These are phyloP conservation scores for Polypedilum vanderplanki DNA, from an alignment of 1,140 invertebrate species.

Conservation along the genomic window DNA sequence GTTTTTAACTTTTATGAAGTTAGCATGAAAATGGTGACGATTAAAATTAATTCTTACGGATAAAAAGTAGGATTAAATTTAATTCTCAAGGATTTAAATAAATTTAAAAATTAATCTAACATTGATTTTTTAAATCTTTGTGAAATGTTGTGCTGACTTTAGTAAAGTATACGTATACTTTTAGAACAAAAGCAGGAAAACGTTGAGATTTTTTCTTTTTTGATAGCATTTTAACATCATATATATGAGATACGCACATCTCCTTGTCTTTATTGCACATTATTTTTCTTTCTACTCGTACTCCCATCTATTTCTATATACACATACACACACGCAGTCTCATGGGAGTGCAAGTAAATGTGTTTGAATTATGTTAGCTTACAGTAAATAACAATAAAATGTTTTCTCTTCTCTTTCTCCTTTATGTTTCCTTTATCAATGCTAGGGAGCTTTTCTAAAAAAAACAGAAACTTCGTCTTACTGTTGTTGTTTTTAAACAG, in stretches of 20 bases:
- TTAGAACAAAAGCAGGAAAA: neutral
- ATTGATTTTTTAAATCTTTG: too few species aligned
- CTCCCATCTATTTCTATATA: neutral
- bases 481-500: neutral
- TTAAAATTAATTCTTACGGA: too few species aligned
- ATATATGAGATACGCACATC: neutral
- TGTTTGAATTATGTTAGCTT: slow-evolving; percentile 13
- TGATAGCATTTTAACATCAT: neutral
- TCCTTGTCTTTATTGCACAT: neutral
- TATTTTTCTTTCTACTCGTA: neutral
- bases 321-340: neutral
- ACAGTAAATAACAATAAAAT: slow-evolving; percentile 20
- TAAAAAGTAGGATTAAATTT: too few species aligned
- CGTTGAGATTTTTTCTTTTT: neutral
- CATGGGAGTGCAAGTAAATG: neutral
- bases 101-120: too few species aligned
- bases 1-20: too few species aligned
- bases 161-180: neutral
- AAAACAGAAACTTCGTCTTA: too few species aligned
- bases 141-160: neutral
- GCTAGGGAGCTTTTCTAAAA: too few species aligned
- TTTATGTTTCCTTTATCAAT: neutral
- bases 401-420: neutral
- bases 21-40: too few species aligned
- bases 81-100: too few species aligned